Conservation (phyloP, 2,888 invertebrate species). For the Barypeithes pellucidus region DNA sequence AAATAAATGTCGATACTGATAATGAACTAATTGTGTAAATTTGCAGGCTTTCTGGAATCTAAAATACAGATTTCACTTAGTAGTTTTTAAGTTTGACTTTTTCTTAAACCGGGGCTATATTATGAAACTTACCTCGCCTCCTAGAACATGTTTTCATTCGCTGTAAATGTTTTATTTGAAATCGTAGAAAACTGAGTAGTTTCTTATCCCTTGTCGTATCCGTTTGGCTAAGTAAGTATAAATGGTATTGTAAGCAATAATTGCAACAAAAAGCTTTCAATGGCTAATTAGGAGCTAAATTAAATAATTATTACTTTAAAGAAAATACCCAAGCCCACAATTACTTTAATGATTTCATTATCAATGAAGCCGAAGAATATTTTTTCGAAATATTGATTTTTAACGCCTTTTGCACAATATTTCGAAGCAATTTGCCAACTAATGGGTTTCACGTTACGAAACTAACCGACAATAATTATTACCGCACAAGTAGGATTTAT, state of each 20-base stretch:
- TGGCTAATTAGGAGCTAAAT: background rate
- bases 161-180: too few species aligned
- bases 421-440: conserved; percentile 23
- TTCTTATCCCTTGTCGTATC: too few species aligned
- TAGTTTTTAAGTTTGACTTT: too few species aligned
- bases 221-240: too few species aligned
- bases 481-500: conserved; percentile 20
- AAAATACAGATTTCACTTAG: too few species aligned
- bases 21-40: too few species aligned
- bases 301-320: conserved; percentile 3
- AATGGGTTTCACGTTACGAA: conserved; percentile 32
- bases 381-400: conserved; percentile 37
- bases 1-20: too few species aligned
- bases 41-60: too few species aligned
- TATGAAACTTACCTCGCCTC: too few species aligned
- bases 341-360: conserved; percentile 13
- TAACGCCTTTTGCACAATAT: conserved; percentile 24
- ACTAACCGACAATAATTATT: conserved; percentile 31
- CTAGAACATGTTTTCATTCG: too few species aligned
- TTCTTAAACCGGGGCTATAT: too few species aligned
- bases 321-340: background rate
- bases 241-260: background rate
- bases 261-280: background rate
- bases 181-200: too few species aligned
- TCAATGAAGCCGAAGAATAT: conserved; percentile 21